phyloP scores from a whole-genome alignment of 2,113 vertebrate species.

The Gorsachius goisagi region DNA sequence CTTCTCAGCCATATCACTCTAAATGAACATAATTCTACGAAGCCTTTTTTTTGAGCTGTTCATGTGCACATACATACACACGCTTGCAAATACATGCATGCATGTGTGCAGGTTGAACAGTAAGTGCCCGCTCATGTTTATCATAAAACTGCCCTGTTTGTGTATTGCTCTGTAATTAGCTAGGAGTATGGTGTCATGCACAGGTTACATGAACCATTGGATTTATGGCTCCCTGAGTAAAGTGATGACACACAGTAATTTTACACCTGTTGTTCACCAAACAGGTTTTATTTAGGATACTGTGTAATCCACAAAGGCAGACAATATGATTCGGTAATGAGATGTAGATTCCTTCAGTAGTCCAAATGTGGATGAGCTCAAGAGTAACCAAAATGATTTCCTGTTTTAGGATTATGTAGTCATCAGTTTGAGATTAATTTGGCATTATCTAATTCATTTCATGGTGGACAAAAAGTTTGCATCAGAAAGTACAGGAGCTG shows the following conservation, averaged over 20 bases:
- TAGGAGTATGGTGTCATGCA: background rate
- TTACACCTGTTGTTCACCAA: background rate
- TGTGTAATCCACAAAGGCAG: background rate
- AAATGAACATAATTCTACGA: background rate
- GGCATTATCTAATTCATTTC: background rate
- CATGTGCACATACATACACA: background rate
- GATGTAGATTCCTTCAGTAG: background rate
- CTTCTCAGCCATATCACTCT: background rate
- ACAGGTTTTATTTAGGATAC: background rate
- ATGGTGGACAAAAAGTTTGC: background rate
- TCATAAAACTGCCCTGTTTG: background rate
- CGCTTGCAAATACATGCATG: background rate
- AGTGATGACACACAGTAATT: background rate
- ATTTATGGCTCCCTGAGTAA: background rate
- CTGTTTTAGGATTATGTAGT: background rate
- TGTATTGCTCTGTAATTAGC: background rate
- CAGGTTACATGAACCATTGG: background rate
- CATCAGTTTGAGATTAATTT: background rate
- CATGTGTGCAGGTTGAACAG: background rate
- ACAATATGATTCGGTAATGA: background rate
- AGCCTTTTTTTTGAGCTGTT: background rate
- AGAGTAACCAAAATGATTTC: background rate
- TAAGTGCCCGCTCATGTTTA: background rate
- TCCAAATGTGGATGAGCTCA: background rate
- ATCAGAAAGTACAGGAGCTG: background rate